Percentiles rank a stretch among this genome's conserved stretches.
Evolutionary conservation across 2,113 vertebrate genomes (phyloP).

Genomic region (Lonchura striata): DNA sequence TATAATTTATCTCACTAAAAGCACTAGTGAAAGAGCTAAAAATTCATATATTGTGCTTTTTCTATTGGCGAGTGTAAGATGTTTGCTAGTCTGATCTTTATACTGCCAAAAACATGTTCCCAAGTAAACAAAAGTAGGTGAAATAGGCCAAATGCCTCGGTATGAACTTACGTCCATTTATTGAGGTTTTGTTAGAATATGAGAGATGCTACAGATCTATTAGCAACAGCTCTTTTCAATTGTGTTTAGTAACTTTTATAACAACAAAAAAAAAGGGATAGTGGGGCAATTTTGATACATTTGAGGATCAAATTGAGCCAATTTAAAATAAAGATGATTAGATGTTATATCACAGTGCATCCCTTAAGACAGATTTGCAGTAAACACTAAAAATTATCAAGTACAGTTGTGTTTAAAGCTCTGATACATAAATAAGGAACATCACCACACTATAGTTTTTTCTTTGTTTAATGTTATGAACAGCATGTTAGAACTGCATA

Average conservation of each 20-base stretch:
- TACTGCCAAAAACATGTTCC: not conserved
- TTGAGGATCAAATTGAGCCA: not conserved
- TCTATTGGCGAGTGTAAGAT: not conserved
- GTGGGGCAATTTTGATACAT: not conserved
- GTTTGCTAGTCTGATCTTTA: not conserved
- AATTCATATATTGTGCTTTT: not conserved
- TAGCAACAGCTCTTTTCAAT: not conserved
- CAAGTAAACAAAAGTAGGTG: not conserved
- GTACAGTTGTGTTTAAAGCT: not conserved
- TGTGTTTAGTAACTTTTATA: not conserved
- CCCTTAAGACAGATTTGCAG: not conserved
- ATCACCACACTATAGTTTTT: not conserved
- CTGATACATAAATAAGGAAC: not conserved
- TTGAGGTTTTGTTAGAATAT: not conserved
- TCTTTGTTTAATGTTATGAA: not conserved
- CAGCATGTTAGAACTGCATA: not conserved
- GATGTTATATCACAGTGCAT: not conserved
- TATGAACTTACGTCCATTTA: not conserved
- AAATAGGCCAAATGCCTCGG: slow-evolving; percentile 11
- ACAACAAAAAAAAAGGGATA: not conserved
- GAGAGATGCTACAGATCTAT: not conserved
- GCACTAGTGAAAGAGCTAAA: not conserved
- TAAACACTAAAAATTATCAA: not conserved
- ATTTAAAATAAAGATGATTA: not conserved
- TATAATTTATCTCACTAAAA: slow-evolving; percentile 1